phyloP scores from a whole-genome alignment of 1,140 invertebrate genomes.

The Gonatopus flavifemur region DNA sequence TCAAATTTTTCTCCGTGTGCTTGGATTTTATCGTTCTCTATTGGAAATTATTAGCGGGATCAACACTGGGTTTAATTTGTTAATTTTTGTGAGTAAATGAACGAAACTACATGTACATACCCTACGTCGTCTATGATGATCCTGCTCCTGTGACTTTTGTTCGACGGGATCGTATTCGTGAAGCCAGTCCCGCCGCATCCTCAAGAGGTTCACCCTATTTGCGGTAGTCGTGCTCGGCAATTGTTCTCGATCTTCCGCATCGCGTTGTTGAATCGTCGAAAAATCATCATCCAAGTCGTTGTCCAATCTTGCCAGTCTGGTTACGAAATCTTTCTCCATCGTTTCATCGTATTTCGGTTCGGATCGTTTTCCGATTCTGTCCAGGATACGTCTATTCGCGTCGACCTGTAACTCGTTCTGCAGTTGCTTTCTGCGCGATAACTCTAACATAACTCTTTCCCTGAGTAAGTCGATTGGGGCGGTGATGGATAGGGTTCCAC shows the following conservation, averaged over 20 bases:
- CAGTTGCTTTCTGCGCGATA: constrained; percentile 58
- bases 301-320: not conserved
- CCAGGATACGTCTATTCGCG: constrained; percentile 46
- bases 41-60: too few species aligned
- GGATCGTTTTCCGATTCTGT: constrained; percentile 50
- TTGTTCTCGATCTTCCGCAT: not conserved
- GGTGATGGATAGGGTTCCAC: constrained; percentile 62
- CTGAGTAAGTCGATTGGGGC: constrained; percentile 63
- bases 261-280: not conserved
- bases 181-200: constrained; percentile 28
- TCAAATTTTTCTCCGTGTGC: too few species aligned
- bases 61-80: too few species aligned
- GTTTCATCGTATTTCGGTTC: constrained; percentile 11
- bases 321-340: not conserved
- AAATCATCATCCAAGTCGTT: constrained; percentile 1
- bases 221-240: not conserved
- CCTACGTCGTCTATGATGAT: constrained; percentile 16
- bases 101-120: constrained; percentile 6
- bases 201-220: constrained; percentile 4
- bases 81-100: too few species aligned
- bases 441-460: constrained; percentile 59
- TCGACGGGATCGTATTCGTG: constrained; percentile 25
- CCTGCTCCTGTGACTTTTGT: constrained; percentile 20
- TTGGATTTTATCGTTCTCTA: too few species aligned
- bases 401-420: constrained; percentile 56